Percentiles rank a stretch among this genome's conserved stretches.
phyloP scores from a whole-genome alignment of 2,113 vertebrate genomes.

The Orcinus orca region DNA sequence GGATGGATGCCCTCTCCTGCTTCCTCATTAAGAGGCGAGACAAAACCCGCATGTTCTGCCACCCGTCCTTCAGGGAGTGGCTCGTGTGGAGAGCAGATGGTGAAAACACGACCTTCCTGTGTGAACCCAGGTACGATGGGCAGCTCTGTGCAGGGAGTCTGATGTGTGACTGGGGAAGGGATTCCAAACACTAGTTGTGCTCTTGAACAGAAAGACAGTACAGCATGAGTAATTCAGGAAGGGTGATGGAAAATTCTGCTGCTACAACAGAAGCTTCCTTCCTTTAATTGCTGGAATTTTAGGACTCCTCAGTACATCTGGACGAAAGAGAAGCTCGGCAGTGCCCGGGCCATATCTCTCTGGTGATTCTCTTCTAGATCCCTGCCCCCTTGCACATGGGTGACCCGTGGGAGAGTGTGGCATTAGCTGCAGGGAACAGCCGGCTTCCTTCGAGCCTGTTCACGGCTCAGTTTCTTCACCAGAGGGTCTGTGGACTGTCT shows the following conservation, averaged over 20 bases:
- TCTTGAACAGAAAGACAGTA: not conserved
- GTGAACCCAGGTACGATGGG: constrained; percentile 92
- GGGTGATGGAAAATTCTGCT: not conserved
- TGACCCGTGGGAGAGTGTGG: rapidly evolving
- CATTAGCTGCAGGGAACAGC: not conserved
- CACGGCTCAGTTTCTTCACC: not conserved
- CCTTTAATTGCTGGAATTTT: not conserved
- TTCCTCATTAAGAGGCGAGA: constrained; percentile 95
- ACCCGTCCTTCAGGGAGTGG: constrained; percentile 98
- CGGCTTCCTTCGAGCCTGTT: not conserved
- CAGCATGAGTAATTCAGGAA: not conserved
- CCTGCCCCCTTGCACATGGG: rapidly evolving
- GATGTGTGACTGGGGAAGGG: not conserved
- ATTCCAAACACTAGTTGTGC: not conserved
- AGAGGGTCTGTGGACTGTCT: not conserved
- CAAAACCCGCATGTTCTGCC: constrained; percentile 99
- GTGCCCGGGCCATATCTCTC: not conserved
- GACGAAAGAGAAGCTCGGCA: not conserved
- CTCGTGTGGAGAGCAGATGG: constrained; percentile 96
- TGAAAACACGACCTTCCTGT: constrained; percentile 95
- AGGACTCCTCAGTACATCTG: not conserved
- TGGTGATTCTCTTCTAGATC: not conserved
- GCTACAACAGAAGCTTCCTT: not conserved
- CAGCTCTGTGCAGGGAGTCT: not conserved
- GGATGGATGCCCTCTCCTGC: constrained; percentile 93